Base-by-base conservation (phyloP, 2,888 invertebrate genomes). In the Pemphredon lugubris region DNA sequence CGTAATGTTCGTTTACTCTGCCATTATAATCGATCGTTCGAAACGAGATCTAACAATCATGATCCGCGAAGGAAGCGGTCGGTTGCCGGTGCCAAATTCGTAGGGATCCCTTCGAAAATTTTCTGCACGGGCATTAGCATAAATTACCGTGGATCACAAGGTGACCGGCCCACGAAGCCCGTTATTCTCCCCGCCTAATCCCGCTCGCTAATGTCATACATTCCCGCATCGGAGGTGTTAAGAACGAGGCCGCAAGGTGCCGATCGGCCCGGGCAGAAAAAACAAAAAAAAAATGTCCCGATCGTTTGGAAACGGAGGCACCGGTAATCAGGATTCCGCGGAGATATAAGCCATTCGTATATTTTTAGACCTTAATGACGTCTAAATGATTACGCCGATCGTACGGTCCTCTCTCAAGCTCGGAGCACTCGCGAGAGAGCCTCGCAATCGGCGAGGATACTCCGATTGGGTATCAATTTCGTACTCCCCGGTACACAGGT, bases 101-200 rank as follows among this genome's bases (percentile, higher is more conserved):
- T 40, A 69, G 66, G 68, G 71, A 71, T 74, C 77, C 76, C 69
- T n/a, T n/a, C n/a, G n/a, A 72, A 75, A 77, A 67, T 72, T 73
- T 64, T 58, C 50, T 73, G 76, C 73, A 65, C 70, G 78, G 61
- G 79, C 79, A 87, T 87, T 87, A 86, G 85, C 86, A 87, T 87
- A 87, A 84, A 86, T 87, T 87, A 86, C 66, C 73, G 59, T n/a
- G 74, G 59, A 73, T 67, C 74, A n/a, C n/a, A 77, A 77, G 79
- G 80, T 75, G 80, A 80, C 79, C 77, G 65, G 59, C 50, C 68
- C 53, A 58, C 54, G 66, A 45, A 58, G 63, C 70, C 78, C 55
- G 58, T 83, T 73, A 79, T 83, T 79, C 75, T 26, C 47, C 50
- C 50, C 55, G 69, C 71, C 70, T 82, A 84, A 84, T 79, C 67